These are phyloP conservation scores for Melieria picta DNA, from an alignment of 2,888 invertebrate genomes.

Conservation along the genomic window DNA sequence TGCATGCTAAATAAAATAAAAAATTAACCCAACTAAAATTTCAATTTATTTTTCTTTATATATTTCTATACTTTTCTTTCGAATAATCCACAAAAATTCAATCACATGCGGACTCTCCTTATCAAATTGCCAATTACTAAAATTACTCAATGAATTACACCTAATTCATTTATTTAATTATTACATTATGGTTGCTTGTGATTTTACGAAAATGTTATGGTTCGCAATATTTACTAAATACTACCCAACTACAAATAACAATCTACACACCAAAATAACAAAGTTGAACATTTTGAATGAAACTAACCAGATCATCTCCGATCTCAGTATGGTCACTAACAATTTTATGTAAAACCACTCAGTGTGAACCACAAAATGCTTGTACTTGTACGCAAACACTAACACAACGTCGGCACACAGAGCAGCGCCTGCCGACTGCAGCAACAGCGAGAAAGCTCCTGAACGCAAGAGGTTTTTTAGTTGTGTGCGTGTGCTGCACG, in stretches of 20 bases:
- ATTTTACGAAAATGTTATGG: constrained; percentile 9
- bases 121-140: not conserved
- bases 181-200: constrained; percentile 19
- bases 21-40: constrained; percentile 38
- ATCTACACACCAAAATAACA: constrained; percentile 8
- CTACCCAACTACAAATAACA: constrained; percentile 1
- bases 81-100: constrained; percentile 21
- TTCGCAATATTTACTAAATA: constrained; percentile 3
- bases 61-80: constrained; percentile 39
- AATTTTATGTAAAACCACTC: constrained; percentile 62
- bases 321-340: constrained; percentile 64
- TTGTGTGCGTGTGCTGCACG: too few species aligned
- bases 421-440: not conserved
- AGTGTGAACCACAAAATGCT: constrained; percentile 4
- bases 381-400: constrained; percentile 2
- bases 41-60: constrained; percentile 37
- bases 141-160: constrained; percentile 5
- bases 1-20: constrained; percentile 42
- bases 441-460: too few species aligned
- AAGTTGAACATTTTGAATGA: constrained; percentile 60
- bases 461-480: too few species aligned
- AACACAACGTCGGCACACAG: not conserved
- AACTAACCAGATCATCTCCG: constrained; percentile 63
- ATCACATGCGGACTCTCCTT: constrained; percentile 21
- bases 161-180: constrained; percentile 18